A percentile compares a stretch with the other conserved stretches of the same genome.
phyloP scores from a whole-genome alignment of 2,113 vertebrate species.

The Motacilla tschutschensis region DNA sequence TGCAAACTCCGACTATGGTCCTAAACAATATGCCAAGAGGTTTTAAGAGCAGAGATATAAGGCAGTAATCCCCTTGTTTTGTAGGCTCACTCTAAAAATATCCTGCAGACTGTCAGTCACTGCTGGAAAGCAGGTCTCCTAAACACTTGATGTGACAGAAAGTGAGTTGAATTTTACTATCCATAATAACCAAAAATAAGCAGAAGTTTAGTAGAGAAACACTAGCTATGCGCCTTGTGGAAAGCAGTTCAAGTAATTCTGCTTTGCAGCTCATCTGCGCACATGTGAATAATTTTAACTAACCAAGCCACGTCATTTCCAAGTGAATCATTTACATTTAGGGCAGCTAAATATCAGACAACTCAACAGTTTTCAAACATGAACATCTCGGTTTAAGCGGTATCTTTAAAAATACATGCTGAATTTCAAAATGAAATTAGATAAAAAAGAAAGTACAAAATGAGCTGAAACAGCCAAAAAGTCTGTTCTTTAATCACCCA shows the following conservation, averaged over 20 bases:
- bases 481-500: background rate
- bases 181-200: background rate
- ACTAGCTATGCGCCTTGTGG: background rate
- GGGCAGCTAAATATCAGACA: background rate
- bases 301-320: background rate
- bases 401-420: background rate
- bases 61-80: background rate
- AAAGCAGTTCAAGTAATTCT: background rate
- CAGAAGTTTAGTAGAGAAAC: background rate
- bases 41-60: background rate
- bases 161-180: background rate
- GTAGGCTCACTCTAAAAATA: background rate
- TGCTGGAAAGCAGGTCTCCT: background rate
- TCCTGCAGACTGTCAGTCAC: background rate
- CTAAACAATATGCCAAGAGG: background rate
- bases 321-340: background rate
- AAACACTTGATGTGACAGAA: background rate
- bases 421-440: background rate
- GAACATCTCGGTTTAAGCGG: background rate
- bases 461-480: background rate
- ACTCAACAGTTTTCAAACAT: background rate
- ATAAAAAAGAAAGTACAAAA: background rate
- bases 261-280: background rate
- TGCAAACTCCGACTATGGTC: background rate
- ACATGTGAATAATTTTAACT: constrained; percentile 5